phyloP scores from a whole-genome alignment of 2,888 invertebrate genomes.

The Andrena flavipes region DNA sequence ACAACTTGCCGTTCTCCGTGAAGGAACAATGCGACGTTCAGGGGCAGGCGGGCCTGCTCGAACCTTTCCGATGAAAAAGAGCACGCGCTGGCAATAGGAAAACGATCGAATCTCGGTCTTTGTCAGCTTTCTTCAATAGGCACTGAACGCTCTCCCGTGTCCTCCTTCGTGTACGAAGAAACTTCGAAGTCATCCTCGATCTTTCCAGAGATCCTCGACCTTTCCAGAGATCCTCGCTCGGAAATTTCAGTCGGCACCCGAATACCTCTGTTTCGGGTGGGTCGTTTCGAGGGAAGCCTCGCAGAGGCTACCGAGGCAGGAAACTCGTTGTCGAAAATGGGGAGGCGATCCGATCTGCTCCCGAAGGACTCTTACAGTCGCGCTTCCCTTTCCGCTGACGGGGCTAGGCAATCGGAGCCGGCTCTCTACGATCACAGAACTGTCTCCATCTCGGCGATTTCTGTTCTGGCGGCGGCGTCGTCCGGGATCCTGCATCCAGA shows the following conservation, averaged over 20 bases:
- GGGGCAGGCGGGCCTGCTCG: not conserved
- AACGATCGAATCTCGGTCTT: constrained; percentile 24
- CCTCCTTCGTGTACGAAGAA: constrained; percentile 8
- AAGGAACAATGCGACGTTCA: constrained; percentile 14
- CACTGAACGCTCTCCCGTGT: constrained; percentile 55
- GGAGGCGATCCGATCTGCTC: constrained; percentile 29
- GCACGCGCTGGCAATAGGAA: not conserved
- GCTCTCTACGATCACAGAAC: constrained; percentile 90
- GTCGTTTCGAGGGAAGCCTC: constrained; percentile 1
- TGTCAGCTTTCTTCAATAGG: constrained; percentile 37
- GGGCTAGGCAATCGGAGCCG: constrained; percentile 66
- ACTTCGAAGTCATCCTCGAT: not conserved
- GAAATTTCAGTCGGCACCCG: constrained; percentile 3
- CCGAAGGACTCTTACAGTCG: constrained; percentile 42
- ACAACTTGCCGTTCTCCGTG: not conserved
- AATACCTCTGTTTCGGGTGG: constrained; percentile 3
- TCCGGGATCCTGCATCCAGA: constrained; percentile 75
- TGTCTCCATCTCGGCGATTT: constrained; percentile 96
- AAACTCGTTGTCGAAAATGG: constrained; percentile 59
- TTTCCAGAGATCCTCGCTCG: constrained; percentile 4
- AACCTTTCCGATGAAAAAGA: not conserved
- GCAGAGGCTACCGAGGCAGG: constrained; percentile 36
- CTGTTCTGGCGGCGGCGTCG: constrained; percentile 88
- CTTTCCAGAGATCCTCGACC: constrained; percentile 2
- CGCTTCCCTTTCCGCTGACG: constrained; percentile 48